These are phyloP conservation scores for Eudyptes chrysolophus DNA, from an alignment of 2,113 vertebrate species.

Conservation along the genomic window DNA sequence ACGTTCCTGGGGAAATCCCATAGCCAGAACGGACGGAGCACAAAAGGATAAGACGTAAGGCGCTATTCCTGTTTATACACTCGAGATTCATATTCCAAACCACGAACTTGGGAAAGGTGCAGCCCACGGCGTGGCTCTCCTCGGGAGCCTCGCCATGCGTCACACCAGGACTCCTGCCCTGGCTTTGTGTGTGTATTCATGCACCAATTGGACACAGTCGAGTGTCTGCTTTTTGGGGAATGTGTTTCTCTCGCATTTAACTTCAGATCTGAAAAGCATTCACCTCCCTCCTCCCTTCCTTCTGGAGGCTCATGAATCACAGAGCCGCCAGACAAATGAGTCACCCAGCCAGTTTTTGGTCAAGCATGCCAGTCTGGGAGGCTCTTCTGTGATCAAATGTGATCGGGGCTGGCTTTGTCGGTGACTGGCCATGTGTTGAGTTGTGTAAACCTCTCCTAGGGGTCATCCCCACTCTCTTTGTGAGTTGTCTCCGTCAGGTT, in stretches of 20 bases:
- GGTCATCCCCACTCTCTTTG: constrained; percentile 49
- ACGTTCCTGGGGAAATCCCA: not conserved
- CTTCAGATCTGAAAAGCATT: constrained; percentile 50
- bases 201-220: constrained; percentile 23
- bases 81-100: not conserved
- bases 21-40: not conserved
- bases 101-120: not conserved
- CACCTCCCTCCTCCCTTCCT: constrained; percentile 58
- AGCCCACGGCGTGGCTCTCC: fast-evolving
- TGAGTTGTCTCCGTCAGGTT: not conserved
- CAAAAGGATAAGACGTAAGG: not conserved
- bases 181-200: constrained; percentile 25
- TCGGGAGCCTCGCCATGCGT: not conserved
- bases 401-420: constrained; percentile 34
- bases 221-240: constrained; percentile 46
- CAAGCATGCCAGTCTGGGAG: constrained; percentile 61
- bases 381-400: constrained; percentile 45
- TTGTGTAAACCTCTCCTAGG: not conserved
- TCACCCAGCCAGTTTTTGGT: constrained; percentile 58
- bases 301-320: constrained; percentile 66
- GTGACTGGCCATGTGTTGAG: constrained; percentile 66
- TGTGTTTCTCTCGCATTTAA: constrained; percentile 55
- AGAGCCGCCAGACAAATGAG: constrained; percentile 61
- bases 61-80: not conserved
- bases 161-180: not conserved